Conservation (phyloP, 2,113 vertebrate genomes). For the Buteo buteo region DNA sequence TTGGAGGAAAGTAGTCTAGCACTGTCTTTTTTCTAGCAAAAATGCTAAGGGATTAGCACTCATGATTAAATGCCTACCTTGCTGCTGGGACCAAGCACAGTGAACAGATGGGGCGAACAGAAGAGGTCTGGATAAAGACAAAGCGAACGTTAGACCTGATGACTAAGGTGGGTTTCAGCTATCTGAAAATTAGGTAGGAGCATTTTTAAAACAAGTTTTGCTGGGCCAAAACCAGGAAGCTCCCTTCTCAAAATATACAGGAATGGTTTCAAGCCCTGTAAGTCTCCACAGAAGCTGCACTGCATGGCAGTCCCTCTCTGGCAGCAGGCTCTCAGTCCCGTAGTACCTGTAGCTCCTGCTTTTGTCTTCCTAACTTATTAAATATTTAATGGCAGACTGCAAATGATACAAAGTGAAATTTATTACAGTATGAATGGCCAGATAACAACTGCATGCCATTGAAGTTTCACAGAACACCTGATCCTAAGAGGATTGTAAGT, state of each 20-base stretch:
- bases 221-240: neutral
- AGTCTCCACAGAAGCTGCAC: neutral
- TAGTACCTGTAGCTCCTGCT: neutral
- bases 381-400: neutral
- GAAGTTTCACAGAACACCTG: neutral
- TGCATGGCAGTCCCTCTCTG: fast-evolving
- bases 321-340: neutral
- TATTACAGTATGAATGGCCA: neutral
- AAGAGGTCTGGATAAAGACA: neutral
- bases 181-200: neutral
- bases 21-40: neutral
- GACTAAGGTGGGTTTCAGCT: neutral
- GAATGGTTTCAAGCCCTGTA: neutral
- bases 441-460: neutral
- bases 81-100: neutral
- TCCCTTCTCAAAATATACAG: neutral
- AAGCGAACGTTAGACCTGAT: neutral
- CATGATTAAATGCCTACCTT: neutral
- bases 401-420: neutral
- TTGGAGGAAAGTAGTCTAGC: neutral
- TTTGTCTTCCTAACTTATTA: neutral
- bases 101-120: neutral
- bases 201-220: neutral
- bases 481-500: neutral
- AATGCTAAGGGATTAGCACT: neutral